These are phyloP conservation scores for Ormia ochracea DNA, from an alignment of 2,888 invertebrate species.

Conservation along the genomic window DNA sequence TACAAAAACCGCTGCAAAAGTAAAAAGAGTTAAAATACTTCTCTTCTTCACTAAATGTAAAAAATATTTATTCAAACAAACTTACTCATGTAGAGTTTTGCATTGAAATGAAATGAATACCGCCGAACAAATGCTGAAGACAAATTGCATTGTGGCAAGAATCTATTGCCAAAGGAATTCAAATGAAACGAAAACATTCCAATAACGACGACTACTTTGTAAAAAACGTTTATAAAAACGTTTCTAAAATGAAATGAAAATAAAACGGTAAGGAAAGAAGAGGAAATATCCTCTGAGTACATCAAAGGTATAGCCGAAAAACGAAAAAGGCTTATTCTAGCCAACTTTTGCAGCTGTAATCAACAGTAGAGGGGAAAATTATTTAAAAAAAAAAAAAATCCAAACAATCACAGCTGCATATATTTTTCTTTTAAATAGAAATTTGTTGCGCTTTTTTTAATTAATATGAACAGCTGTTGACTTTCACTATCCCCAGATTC, in stretches of 20 bases:
- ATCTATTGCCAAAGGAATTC: constrained; percentile 68
- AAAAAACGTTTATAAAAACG: constrained; percentile 18
- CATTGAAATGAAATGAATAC: constrained; percentile 33
- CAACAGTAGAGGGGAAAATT: neutral
- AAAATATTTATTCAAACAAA: neutral
- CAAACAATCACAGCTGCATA: no score
- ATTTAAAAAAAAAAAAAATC: no score
- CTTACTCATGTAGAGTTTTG: neutral
- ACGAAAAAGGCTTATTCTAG: constrained; percentile 36
- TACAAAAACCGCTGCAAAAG: constrained; percentile 53
- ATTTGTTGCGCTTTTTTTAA: no score
- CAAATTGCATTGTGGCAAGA: constrained; percentile 72
- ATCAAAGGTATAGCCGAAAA: constrained; percentile 53
- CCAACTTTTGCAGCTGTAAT: constrained; percentile 45
- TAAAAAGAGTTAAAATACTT: constrained; percentile 51
- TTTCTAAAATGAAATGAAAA: constrained; percentile 33
- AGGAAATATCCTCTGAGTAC: constrained; percentile 6
- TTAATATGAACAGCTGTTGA: no score
- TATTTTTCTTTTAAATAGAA: no score
- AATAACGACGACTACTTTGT: constrained; percentile 56
- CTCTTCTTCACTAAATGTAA: neutral
- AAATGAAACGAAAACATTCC: constrained; percentile 66
- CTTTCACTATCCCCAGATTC: no score
- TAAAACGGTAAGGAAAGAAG: constrained; percentile 11
- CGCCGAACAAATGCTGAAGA: constrained; percentile 68